phyloP scores from a whole-genome alignment of 2,888 invertebrate species.

The Gymnoscelis rufifasciata region DNA sequence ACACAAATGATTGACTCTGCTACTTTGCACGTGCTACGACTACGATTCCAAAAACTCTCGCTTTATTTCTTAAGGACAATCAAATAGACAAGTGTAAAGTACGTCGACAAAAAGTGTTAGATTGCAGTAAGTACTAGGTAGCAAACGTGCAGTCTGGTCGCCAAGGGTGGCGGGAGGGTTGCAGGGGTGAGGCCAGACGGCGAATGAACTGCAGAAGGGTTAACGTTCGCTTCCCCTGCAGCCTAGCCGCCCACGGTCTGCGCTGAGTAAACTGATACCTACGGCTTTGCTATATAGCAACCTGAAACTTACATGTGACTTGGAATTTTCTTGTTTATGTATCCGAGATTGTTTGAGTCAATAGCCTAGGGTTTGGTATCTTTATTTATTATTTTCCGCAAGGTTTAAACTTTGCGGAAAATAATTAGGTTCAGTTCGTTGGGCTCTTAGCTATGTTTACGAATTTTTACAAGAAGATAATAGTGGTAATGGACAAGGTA shows the following conservation, averaged over 20 bases:
- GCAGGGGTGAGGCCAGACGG: constrained; percentile 80
- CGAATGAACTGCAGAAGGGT: constrained; percentile 81
- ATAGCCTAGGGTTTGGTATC: too few species aligned
- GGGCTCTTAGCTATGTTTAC: too few species aligned
- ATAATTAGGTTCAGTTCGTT: too few species aligned
- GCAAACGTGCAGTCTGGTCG: constrained; percentile 61
- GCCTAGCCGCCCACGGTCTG: constrained; percentile 61
- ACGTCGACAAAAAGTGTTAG: constrained; percentile 49
- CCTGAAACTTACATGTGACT: not conserved
- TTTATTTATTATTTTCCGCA: too few species aligned
- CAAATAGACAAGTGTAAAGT: not conserved
- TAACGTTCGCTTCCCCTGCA: constrained; percentile 79
- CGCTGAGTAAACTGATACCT: constrained; percentile 37
- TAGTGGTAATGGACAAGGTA: too few species aligned
- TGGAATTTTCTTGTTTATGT: not conserved
- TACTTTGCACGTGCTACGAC: too few species aligned
- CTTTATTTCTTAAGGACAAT: not conserved
- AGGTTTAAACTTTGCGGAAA: too few species aligned
- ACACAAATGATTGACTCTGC: too few species aligned
- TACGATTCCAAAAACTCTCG: too few species aligned
- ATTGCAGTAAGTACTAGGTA: constrained; percentile 48
- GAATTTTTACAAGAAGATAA: too few species aligned
- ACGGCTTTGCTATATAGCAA: constrained; percentile 2
- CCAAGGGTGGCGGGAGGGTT: constrained; percentile 52
- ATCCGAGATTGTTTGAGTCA: too few species aligned